Conservation (phyloP, 2,888 invertebrate genomes). For the Pherbina coryleti region DNA sequence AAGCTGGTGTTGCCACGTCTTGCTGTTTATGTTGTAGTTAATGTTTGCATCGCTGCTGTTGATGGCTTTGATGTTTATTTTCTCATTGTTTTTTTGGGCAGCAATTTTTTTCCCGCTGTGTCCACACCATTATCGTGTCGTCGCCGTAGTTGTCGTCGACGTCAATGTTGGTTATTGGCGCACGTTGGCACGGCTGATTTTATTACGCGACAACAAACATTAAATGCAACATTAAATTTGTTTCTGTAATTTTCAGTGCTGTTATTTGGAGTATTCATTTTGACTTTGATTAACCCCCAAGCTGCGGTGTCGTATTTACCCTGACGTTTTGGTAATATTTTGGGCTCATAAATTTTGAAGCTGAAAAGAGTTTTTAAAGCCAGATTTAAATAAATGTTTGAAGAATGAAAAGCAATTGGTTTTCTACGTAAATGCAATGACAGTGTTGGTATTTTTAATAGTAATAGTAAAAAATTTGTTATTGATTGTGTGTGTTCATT, state of each 20-base stretch:
- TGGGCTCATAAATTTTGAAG: too few species aligned
- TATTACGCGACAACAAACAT: conserved; percentile 31
- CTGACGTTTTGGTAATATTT: too few species aligned
- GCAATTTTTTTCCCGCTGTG: not conserved
- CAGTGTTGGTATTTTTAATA: too few species aligned
- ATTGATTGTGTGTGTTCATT: too few species aligned
- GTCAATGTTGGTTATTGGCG: not conserved
- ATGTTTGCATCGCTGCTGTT: not conserved
- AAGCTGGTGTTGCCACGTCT: not conserved
- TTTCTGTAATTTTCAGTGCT: not conserved
- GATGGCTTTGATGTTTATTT: not conserved
- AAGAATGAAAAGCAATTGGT: too few species aligned
- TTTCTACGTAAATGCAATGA: too few species aligned
- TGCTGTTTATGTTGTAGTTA: not conserved
- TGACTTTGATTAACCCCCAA: not conserved
- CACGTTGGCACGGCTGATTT: conserved; percentile 18
- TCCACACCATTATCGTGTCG: conserved; percentile 8
- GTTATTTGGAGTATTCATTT: not conserved
- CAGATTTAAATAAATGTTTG: too few species aligned
- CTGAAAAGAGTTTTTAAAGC: too few species aligned
- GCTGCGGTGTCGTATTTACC: too few species aligned
- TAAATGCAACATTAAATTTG: conserved; percentile 32
- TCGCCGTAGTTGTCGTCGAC: not conserved
- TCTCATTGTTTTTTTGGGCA: conserved; percentile 7
- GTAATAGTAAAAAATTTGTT: too few species aligned